phyloP scores from a whole-genome alignment of 2,113 vertebrate genomes.

The Seriola quinqueradiata region DNA sequence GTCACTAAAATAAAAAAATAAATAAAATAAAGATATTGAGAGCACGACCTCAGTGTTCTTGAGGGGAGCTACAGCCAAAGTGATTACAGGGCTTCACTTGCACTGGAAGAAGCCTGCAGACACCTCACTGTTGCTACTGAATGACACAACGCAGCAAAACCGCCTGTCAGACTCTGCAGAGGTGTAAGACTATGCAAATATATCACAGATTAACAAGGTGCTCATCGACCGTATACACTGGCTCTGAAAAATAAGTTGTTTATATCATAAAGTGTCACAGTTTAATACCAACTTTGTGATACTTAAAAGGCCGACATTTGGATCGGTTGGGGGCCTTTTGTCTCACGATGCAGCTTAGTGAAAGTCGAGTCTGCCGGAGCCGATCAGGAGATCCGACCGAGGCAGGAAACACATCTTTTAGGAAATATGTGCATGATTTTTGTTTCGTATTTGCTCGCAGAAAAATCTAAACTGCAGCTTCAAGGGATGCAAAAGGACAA shows the following conservation, averaged over 20 bases:
- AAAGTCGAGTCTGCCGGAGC: background rate
- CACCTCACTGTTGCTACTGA: background rate
- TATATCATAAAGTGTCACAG: background rate
- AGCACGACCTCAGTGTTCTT: background rate
- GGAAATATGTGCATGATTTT: background rate
- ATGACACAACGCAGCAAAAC: background rate
- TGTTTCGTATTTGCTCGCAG: background rate
- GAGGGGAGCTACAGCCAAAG: background rate
- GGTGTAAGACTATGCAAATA: constrained; percentile 7
- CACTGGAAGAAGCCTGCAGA: background rate
- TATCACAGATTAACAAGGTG: background rate
- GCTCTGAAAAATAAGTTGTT: constrained; percentile 4
- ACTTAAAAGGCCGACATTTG: background rate
- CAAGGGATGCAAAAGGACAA: background rate
- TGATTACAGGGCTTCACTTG: constrained; percentile 5
- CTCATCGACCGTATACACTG: background rate
- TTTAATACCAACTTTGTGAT: background rate
- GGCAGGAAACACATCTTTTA: background rate
- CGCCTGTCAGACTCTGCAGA: constrained; percentile 4
- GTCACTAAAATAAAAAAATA: background rate
- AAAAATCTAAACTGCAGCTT: constrained; percentile 19
- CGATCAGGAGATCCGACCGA: no score
- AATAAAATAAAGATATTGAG: background rate
- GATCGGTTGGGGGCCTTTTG: background rate
- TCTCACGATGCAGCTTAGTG: no score